Base-by-base conservation (phyloP, 2,113 vertebrate genomes). In the Microtus richardsoni region DNA sequence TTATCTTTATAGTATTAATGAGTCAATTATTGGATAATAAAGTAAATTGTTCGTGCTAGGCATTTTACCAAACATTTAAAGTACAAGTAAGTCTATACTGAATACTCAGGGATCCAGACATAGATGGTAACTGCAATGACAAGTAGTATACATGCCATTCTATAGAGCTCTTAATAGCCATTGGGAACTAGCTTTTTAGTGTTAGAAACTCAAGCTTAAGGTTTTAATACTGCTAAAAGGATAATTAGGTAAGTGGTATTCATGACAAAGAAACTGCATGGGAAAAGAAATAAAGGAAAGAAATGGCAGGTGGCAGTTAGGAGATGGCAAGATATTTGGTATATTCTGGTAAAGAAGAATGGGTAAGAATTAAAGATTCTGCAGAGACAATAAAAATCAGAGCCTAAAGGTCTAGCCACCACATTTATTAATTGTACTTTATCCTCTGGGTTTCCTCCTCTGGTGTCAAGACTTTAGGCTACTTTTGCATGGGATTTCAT, bases 11-110 rank as follows among this genome's bases (percentile, higher is more conserved):
- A 33, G n/a, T 14, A 73, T 79, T 92, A 66, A 19, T 33, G 26
- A 54, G n/a, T 52, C 62, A 89, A 73, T 96, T 66, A 96, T 66
- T 79, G n/a, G 62, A 21, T 30, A 79, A 71, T 58, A 13, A 78
- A 49, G n/a, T 39, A 79, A 17, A 73, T 58, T 92, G 62, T 28
- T 17, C 91, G 21, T 49, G 3, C 10, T 41, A 47, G 21, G 5
- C 30, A 41, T 47, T 36, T 73, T 26, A 78, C 13, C 84, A 78
- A 75, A 39, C 39, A 77, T 95, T 41, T 78, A 30, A 79, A 93
- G 24, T 47, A 47, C 41, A 91, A 64, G 19, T 13, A 86, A 75
- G 3, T 39, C 24, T 93, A 16, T 21, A 19, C n/a, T 88, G 28
- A 75, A 70, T 41, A 87, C 36, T 90, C 24, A 41, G 5, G 10